Evolutionary conservation across 1,140 invertebrate species (phyloP), one percentile per base, ranked within the genome.

Genomic region (Euwallacea fornicatus): DNA sequence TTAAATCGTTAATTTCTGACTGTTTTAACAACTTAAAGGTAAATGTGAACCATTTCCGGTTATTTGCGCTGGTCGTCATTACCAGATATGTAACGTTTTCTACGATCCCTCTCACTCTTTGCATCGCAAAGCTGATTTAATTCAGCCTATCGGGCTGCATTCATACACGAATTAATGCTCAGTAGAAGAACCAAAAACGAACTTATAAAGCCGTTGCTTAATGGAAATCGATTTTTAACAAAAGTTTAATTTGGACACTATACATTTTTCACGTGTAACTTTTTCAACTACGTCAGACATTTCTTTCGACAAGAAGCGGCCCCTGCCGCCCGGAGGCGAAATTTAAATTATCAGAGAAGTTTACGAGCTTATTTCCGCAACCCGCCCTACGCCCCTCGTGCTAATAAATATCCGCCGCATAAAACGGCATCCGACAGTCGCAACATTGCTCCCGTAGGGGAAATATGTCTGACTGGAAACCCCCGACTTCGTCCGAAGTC

Each of bases 331-430:
- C 59, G 59, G 54, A 1, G 55, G 59, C 59, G n/a, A 61, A 61
- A 61, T 61, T 61, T 61, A 61, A 61, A 61, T 61, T 61, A 61
- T 61, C 59, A 61, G 59, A 9, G 65, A 21, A 63, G 43, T 63
- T 63, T 63, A 47, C 44, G 61, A 47, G 53, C 41, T 41, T 66
- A 33, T 33, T 33, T 33, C 21, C 21, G 21, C 21, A 10, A 9
- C 53, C 64, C 64, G 10, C 64, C 7, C 21, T 56, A 33, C 53
- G n/a, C 53, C 64, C 50, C 64, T 6, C 6, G 6, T 7, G 53
- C 62, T 21, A 64, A 64, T 64, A 64, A 64, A 64, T 50, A 50
- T 50, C n/a, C 62, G 46, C 46, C 42, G 62, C 62, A 64, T 33
- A 33, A 33, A 56, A 42, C 64, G 53, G 42, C n/a, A 11, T 41